Base-by-base conservation (phyloP, 2,797 vertebrate species). In the Coluber constrictor region DNA sequence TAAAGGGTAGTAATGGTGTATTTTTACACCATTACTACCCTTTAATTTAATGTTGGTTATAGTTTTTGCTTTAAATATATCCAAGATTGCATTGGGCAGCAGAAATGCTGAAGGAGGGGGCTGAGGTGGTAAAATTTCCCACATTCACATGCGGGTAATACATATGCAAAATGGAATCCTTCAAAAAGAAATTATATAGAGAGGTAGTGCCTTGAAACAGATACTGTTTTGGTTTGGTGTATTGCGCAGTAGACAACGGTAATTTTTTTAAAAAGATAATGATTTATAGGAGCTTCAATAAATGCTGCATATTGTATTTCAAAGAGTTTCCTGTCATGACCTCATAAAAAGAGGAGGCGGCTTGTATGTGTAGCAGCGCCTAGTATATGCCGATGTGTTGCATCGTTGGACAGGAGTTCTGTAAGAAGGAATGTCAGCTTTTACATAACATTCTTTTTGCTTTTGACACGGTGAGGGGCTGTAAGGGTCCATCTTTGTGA, bases 341-440 rank as follows among this genome's bases (percentile, higher is more conserved):
- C 98, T 98, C 98, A 98, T 98, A 98, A 98, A 98, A 98, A 98
- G 98, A 98, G 98, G 98, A 98, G 98, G 98, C 98, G 98, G 98
- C 98, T 97, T 98, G 98, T 98, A 97, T 98, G 98, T 98, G 98
- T 98, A 98, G 97, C 98, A 96, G 98, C 97, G 97, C 97, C 98
- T 98, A 97, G 97, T 97, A 97, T 98, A 98, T 98, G 98, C 98
- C 98, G 98, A 98, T 98, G 98, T 98, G 98, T 98, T 98, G 98
- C 97, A 98, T 98, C 98, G 98, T 98, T 99, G 98, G 98, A 98
- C 98, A 99, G 98, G 98, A 98, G 98, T 98, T 98, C 98, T 98
- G 98, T 98, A 98, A 98, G 99, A 98, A 99, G 99, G 99, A 98
- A 99, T 99, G 99, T 98, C 98, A 98, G 98, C 98, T 98, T 98